Base-by-base conservation (phyloP, 64 coral and sea anemone species). In the Porites australiensis region DNA sequence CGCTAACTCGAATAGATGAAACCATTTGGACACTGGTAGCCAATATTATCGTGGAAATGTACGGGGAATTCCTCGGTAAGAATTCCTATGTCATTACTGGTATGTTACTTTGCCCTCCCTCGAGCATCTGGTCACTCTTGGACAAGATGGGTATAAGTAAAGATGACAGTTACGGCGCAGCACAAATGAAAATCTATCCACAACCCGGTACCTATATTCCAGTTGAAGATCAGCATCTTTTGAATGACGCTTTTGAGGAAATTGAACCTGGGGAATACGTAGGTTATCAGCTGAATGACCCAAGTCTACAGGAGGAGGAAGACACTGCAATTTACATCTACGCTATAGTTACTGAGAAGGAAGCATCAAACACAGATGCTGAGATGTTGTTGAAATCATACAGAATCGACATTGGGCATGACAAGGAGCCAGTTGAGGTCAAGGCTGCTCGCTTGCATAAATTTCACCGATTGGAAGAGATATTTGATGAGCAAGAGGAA, bases 251-350 rank as follows among this genome's bases (percentile, higher is more conserved):
- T 45, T 93, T 96, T 52, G 82, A 79, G 54, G 50, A 59, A 10
- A 93, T 96, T 53, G 77, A 88, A 59, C 90, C 94, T 18, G 94
- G 86, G 66, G 90, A 96, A 6, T 96, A 96, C 15, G 94, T 96
- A 3, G 94, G 90, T 20, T 96, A 89, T 60, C 85, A 96, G 81
- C 59, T 96, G 7, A 77, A 96, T 85, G 94, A 96, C 58, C 94
- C 94, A 72, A 96, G 90, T 66, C 85, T 96, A 47, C 62, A 86
- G 12, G 15, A 64, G 6, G 71, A 88, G 51, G 90, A 93, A 3
- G 94, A 78, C 3, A 58, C 49, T 55, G 90, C 94, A 13, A 96
- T 86, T 0, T 96, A 93, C 85, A 93, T 96, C 77, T 89, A 96
- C 60, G 94, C 94, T 12, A 78, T 96, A 19, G 73, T 96, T 16